A percentile compares a stretch with the other conserved stretches of the same genome.
These are phyloP conservation scores for Cheilosia grossa DNA, from an alignment of 2,888 invertebrate genomes.

Conservation along the genomic window DNA sequence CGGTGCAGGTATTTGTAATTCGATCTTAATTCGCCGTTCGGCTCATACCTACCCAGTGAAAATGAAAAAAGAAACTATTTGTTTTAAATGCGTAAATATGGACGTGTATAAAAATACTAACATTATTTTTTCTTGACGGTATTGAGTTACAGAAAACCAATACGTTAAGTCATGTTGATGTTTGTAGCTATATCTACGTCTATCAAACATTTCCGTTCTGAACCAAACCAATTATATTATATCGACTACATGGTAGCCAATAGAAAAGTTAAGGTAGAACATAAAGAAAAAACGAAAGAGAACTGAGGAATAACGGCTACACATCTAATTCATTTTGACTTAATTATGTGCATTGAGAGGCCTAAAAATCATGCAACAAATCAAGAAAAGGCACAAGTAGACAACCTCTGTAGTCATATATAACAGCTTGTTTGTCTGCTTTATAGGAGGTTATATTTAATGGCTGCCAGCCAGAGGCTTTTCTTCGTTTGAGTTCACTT, in stretches of 20 bases:
- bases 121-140: not conserved
- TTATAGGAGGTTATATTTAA: slow-evolving; percentile 19
- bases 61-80: not conserved
- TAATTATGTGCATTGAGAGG: slow-evolving; percentile 19
- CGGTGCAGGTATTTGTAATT: slow-evolving; percentile 1
- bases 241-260: slow-evolving; percentile 22
- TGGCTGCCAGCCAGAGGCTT: slow-evolving; percentile 1
- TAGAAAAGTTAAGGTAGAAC: slow-evolving; percentile 4
- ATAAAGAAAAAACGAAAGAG: slow-evolving; percentile 13
- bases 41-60: not conserved
- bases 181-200: not conserved
- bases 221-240: slow-evolving; percentile 7
- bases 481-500: not conserved
- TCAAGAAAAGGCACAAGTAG: not conserved
- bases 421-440: slow-evolving; percentile 5
- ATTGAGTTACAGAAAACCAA: not conserved
- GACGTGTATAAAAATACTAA: not conserved
- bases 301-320: slow-evolving; percentile 21
- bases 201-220: not conserved
- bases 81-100: not conserved
- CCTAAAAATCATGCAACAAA: not conserved
- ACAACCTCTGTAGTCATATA: not conserved
- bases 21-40: not conserved
- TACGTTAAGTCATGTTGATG: not conserved
- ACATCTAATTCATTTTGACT: slow-evolving; percentile 31